Evolutionary conservation across 2,888 invertebrate species (phyloP).

Genomic region (Clunio marinus): DNA sequence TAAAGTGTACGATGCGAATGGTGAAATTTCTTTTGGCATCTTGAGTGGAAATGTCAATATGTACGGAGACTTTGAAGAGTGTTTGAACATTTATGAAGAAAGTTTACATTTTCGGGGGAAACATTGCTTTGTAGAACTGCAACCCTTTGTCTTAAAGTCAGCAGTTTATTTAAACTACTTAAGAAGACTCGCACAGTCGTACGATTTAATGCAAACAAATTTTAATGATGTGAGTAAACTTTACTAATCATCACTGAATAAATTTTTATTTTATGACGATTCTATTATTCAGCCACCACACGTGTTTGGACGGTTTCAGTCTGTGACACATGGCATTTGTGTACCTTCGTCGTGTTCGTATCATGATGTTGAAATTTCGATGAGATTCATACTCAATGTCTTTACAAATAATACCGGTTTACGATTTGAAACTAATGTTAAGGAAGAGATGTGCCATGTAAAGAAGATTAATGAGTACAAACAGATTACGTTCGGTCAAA

Average conservation of each 20-base stretch:
- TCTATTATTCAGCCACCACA: slow-evolving; percentile 60
- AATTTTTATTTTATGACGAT: neutral
- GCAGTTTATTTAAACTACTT: slow-evolving; percentile 46
- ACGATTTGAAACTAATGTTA: slow-evolving; percentile 56
- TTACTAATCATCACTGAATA: slow-evolving; percentile 4
- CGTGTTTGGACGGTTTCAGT: slow-evolving; percentile 62
- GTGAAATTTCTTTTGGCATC: slow-evolving; percentile 61
- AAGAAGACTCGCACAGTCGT: slow-evolving; percentile 53
- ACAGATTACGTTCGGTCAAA: too few species aligned
- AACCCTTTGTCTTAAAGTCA: slow-evolving; percentile 45
- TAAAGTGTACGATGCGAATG: slow-evolving; percentile 63
- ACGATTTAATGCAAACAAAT: slow-evolving; percentile 51
- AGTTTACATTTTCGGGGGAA: slow-evolving; percentile 15
- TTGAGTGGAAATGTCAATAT: slow-evolving; percentile 64
- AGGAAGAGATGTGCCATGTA: slow-evolving; percentile 61
- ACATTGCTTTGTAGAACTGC: slow-evolving; percentile 18
- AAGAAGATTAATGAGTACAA: slow-evolving; percentile 41
- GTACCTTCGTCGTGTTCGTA: slow-evolving; percentile 59
- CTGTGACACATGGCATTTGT: slow-evolving; percentile 65
- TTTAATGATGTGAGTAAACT: slow-evolving; percentile 13
- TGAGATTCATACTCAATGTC: slow-evolving; percentile 53
- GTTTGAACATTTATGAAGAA: slow-evolving; percentile 40
- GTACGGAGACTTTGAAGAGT: slow-evolving; percentile 56
- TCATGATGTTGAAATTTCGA: slow-evolving; percentile 57
- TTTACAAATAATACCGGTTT: slow-evolving; percentile 56